These are phyloP conservation scores for Leptinotarsa texana DNA, from an alignment of 1,140 invertebrate genomes.

Conservation along the genomic window DNA sequence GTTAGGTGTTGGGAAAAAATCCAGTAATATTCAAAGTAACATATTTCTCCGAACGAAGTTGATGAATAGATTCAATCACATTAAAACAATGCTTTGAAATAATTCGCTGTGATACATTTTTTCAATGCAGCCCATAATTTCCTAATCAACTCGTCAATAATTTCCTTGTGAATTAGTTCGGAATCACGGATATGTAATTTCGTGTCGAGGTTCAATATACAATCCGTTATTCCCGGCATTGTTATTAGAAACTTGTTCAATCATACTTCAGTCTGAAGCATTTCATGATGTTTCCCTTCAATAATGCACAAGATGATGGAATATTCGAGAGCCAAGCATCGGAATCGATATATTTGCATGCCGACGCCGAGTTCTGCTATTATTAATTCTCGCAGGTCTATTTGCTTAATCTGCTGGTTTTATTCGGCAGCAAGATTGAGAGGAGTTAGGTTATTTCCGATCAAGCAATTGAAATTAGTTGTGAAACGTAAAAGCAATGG, in stretches of 20 bases:
- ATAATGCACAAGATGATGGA: slow-evolving; percentile 18
- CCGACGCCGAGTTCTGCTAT: slow-evolving; percentile 1
- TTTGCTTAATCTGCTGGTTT: slow-evolving; percentile 1
- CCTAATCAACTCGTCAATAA: neutral
- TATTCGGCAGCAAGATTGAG: neutral
- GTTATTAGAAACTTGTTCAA: slow-evolving; percentile 21
- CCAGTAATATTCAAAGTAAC: too few relatives aligned
- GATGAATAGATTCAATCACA: too few relatives aligned
- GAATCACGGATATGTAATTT: neutral
- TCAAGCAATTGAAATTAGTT: neutral
- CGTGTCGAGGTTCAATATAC: slow-evolving; percentile 5
- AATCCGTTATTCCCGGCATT: neutral
- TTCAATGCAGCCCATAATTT: too few relatives aligned
- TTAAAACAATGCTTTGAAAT: too few relatives aligned
- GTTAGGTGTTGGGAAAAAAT: too few relatives aligned
- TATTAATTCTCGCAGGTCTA: neutral
- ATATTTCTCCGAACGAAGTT: too few relatives aligned
- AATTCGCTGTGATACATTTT: too few relatives aligned
- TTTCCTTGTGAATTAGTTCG: neutral
- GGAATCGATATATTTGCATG: slow-evolving; percentile 1
- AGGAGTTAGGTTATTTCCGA: neutral
- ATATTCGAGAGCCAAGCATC: neutral
- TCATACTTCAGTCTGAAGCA: slow-evolving; percentile 16
- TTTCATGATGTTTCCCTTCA: slow-evolving; percentile 19
- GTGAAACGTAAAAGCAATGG: too few relatives aligned